A percentile compares a stretch with the other conserved stretches of the same genome.
Evolutionary conservation across 2,888 invertebrate genomes (phyloP).

Genomic region (Neocrepidodera transversa): DNA sequence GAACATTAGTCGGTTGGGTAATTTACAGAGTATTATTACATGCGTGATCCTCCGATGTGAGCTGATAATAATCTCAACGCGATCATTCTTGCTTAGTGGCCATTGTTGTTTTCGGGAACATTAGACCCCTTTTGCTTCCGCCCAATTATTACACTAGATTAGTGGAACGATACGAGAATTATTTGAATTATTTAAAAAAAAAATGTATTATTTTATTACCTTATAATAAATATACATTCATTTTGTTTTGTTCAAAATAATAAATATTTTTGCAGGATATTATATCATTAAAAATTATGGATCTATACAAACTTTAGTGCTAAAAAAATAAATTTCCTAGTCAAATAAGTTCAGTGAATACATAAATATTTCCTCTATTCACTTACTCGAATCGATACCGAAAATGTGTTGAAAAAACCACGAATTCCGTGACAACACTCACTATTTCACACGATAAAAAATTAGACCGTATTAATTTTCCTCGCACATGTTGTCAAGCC

Average conservation of each 20-base stretch:
- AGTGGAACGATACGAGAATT: slow-evolving; percentile 33
- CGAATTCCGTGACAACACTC: slow-evolving; percentile 40
- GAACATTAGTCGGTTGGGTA: slow-evolving; percentile 50
- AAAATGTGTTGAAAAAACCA: slow-evolving; percentile 27
- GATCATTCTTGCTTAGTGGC: slow-evolving; percentile 46
- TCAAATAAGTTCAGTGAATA: slow-evolving; percentile 15
- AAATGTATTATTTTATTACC: slow-evolving; percentile 22
- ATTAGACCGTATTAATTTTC: slow-evolving; percentile 43
- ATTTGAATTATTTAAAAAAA: slow-evolving; percentile 31
- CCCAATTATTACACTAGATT: slow-evolving; percentile 37
- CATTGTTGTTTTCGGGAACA: slow-evolving; percentile 51
- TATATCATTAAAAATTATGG: too few species aligned
- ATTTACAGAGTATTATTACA: slow-evolving; percentile 56
- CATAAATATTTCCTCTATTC: slow-evolving; percentile 18
- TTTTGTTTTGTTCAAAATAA: too few species aligned
- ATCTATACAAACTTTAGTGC: neutral
- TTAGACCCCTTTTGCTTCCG: slow-evolving; percentile 48
- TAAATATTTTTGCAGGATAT: too few species aligned
- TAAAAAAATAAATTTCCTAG: neutral
- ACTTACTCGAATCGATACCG: slow-evolving; percentile 16
- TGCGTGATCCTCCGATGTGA: slow-evolving; percentile 54
- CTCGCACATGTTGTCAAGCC: slow-evolving; percentile 39
- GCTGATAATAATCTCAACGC: slow-evolving; percentile 54
- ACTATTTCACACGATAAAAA: slow-evolving; percentile 42
- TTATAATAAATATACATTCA: neutral